Conservation (phyloP, 2,888 invertebrate genomes). For the Punctoribates punctum region DNA sequence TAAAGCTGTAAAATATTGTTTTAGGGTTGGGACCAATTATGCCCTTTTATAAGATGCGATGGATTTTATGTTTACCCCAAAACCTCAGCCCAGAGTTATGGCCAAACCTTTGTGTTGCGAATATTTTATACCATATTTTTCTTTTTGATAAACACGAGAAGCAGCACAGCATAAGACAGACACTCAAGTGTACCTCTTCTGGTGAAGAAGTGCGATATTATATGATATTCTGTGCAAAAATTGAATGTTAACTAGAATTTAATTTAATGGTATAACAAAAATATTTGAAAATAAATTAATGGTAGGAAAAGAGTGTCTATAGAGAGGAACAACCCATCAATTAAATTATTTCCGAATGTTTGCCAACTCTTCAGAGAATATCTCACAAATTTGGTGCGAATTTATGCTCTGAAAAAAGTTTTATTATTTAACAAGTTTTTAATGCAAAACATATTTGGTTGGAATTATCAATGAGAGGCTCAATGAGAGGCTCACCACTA, state of each 20-base stretch:
- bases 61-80: neutral
- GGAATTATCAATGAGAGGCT: no score
- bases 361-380: neutral
- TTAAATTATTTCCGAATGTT: neutral
- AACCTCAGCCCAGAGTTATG: conserved; percentile 12
- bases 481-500: no score
- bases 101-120: no score
- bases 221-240: neutral
- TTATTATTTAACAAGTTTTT: no score
- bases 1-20: conserved; percentile 25
- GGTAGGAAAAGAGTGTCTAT: neutral
- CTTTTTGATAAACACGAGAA: conserved; percentile 17
- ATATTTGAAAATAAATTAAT: conserved; percentile 12
- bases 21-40: conserved; percentile 34
- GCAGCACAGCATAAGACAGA: neutral
- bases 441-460: no score
- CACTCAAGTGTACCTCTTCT: neutral
- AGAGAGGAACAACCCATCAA: neutral
- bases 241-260: neutral
- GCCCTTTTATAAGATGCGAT: neutral
- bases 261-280: neutral
- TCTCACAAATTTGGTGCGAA: neutral
- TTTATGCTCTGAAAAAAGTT: no score
- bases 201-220: conserved; percentile 5
- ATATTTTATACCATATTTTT: neutral